Conservation (phyloP, 2,888 invertebrate species). For the Lysandra bellargus region DNA sequence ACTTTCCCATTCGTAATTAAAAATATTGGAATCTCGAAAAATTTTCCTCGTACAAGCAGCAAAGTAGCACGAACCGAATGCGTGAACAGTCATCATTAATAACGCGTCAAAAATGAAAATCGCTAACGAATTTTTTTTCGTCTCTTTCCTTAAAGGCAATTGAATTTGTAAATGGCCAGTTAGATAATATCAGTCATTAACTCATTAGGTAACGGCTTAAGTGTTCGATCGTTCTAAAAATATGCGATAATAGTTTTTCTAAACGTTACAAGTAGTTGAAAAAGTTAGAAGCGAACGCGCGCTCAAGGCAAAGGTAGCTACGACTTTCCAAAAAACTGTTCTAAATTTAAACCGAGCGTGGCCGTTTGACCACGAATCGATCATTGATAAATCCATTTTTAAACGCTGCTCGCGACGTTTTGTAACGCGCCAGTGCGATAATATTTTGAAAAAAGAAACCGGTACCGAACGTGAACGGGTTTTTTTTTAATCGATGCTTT, state of each 20-base stretch:
- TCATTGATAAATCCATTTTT: slow-evolving; percentile 24
- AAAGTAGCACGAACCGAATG: neutral
- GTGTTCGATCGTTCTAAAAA: neutral
- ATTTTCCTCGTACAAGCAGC: neutral
- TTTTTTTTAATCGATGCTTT: slow-evolving; percentile 10
- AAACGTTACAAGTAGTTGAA: neutral
- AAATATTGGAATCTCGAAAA: neutral
- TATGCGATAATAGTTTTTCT: neutral
- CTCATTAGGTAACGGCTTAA: slow-evolving; percentile 2
- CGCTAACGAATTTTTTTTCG: neutral
- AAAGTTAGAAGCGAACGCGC: neutral
- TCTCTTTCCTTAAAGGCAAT: slow-evolving; percentile 1
- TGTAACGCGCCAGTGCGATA: neutral
- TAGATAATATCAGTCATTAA: slow-evolving; percentile 12
- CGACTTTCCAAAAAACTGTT: slow-evolving; percentile 21
- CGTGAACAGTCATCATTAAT: slow-evolving; percentile 12
- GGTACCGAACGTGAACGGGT: neutral
- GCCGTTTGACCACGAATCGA: slow-evolving; percentile 19
- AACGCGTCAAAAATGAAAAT: slow-evolving; percentile 10
- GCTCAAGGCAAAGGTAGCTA: neutral
- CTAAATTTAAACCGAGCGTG: slow-evolving; percentile 20
- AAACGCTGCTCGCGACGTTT: slow-evolving; percentile 1
- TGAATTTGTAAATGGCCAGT: slow-evolving; percentile 2
- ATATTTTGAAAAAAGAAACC: slow-evolving; percentile 25
- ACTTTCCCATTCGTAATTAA: neutral